A percentile compares a stretch with the other conserved stretches of the same genome.
These are phyloP conservation scores for Orgyia antiqua DNA, from an alignment of 2,888 invertebrate genomes.

Conservation along the genomic window DNA sequence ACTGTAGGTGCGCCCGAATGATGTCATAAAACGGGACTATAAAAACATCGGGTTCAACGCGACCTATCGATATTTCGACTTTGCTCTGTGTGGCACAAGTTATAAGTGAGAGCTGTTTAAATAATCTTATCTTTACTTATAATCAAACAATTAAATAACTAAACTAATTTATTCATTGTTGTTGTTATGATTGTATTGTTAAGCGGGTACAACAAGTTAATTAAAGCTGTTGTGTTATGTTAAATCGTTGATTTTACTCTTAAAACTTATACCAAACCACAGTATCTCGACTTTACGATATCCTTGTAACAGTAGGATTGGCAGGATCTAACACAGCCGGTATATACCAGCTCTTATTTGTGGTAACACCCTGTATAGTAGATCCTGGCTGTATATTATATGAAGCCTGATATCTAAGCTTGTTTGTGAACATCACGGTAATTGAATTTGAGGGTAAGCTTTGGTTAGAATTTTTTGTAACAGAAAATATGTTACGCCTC, in stretches of 20 bases:
- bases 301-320: conserved; percentile 21
- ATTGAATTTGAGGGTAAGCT: conserved; percentile 4
- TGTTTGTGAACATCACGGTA: conserved; percentile 2
- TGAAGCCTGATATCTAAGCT: neutral
- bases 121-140: too few species aligned
- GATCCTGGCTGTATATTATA: conserved; percentile 6
- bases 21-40: conserved; percentile 5
- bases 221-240: too few species aligned
- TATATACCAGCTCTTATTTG: conserved; percentile 8
- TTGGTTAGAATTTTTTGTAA: neutral
- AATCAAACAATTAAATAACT: too few species aligned
- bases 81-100: conserved; percentile 4
- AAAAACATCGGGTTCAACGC: conserved; percentile 4
- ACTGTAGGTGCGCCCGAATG: conserved; percentile 1
- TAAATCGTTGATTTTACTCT: too few species aligned
- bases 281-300: conserved; percentile 17
- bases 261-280: conserved; percentile 6
- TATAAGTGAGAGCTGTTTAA: neutral
- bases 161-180: too few species aligned
- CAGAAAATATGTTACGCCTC: too few species aligned
- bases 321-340: conserved; percentile 7
- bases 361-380: conserved; percentile 6
- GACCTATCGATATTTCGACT: conserved; percentile 6
- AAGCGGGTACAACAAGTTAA: too few species aligned
- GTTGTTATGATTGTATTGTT: too few species aligned